phyloP scores from a whole-genome alignment of 2,113 vertebrate species.

The Chrysochloris asiatica region DNA sequence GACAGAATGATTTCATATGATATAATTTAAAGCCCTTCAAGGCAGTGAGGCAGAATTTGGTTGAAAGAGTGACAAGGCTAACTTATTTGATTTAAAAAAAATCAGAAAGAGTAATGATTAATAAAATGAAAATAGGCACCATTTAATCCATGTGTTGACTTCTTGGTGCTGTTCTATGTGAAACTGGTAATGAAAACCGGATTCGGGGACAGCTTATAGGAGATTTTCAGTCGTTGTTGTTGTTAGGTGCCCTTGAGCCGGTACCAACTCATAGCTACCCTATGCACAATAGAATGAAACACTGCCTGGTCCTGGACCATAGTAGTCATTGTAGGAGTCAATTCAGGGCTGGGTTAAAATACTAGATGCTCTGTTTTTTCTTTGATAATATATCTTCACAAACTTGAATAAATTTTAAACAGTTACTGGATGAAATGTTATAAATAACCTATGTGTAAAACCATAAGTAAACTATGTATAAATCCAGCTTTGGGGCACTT shows the following conservation, averaged over 20 bases:
- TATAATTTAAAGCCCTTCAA: no score
- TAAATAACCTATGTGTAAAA: no score
- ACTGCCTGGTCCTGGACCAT: no score
- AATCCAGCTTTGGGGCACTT: conserved; percentile 33
- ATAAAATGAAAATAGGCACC: background rate
- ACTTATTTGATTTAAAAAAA: no score
- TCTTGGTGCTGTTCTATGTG: conserved; percentile 30
- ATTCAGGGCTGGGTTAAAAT: background rate
- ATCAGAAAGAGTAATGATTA: no score
- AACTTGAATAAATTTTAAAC: conserved; percentile 24
- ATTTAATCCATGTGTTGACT: conserved; percentile 43
- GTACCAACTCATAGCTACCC: no score
- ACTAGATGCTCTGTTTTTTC: background rate
- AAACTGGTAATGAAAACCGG: conserved; percentile 6
- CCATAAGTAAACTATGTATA: background rate
- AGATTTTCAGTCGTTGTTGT: conserved; percentile 49
- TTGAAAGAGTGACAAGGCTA: no score
- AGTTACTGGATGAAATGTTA: background rate
- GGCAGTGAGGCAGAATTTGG: no score
- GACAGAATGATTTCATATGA: no score
- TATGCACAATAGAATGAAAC: no score
- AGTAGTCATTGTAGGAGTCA: background rate
- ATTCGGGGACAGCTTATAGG: conserved; percentile 18
- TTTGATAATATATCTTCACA: background rate
- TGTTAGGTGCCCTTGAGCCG: no score